phyloP scores from a whole-genome alignment of 2,113 vertebrate genomes.

The Castor canadensis region DNA sequence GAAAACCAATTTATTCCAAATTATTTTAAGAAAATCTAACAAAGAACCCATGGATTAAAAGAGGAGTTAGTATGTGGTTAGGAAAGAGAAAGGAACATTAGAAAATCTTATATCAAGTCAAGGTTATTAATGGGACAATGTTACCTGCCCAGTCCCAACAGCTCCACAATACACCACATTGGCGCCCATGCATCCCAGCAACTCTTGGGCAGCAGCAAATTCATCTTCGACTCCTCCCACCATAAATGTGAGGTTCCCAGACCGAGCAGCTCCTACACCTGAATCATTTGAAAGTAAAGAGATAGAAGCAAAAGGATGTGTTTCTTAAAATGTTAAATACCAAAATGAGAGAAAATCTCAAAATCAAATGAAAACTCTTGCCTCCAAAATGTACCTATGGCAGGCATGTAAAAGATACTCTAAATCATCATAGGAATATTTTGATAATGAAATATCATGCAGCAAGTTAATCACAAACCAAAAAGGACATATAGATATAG shows the following conservation, averaged over 20 bases:
- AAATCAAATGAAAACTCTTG: conserved; percentile 42
- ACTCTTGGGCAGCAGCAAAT: conserved; percentile 94
- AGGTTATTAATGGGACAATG: not conserved
- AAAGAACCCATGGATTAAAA: not conserved
- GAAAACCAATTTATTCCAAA: conserved; percentile 36
- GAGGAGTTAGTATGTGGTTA: not conserved
- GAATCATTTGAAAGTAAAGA: conserved; percentile 40
- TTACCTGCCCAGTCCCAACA: conserved; percentile 97
- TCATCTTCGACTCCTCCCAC: conserved; percentile 96
- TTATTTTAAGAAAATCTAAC: conserved; percentile 5
- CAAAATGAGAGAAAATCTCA: conserved; percentile 2
- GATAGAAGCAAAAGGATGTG: not conserved
- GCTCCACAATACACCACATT: conserved; percentile 96
- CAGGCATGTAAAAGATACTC: not conserved
- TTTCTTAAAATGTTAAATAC: conserved; percentile 13
- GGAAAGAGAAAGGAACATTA: conserved; percentile 37
- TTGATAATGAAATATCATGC: not conserved
- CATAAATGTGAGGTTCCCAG: conserved; percentile 99
- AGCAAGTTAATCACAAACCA: conserved; percentile 21
- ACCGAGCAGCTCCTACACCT: conserved; percentile 97
- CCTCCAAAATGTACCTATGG: not conserved
- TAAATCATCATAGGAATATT: not conserved
- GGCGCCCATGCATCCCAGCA: conserved; percentile 96
- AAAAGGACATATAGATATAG: not conserved
- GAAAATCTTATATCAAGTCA: not conserved